A percentile compares a stretch with the other conserved stretches of the same genome.
Evolutionary conservation across 2,113 vertebrate genomes (phyloP).

Genomic region (Lophura nycthemera): DNA sequence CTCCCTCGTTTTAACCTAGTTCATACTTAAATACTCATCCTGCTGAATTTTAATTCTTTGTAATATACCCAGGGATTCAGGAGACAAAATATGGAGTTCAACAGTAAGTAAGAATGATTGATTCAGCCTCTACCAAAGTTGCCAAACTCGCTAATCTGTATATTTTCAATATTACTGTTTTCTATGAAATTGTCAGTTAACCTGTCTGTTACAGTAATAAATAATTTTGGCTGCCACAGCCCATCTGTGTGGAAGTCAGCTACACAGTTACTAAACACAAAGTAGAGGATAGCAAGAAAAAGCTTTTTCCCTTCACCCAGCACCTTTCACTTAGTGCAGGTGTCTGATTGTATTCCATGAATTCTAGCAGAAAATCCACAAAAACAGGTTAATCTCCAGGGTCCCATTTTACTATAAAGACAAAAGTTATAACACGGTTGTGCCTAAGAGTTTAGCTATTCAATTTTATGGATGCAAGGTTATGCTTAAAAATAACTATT

Average conservation of each 20-base stretch:
- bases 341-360: background rate
- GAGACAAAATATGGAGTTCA: background rate
- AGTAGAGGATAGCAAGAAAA: background rate
- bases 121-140: slow-evolving; percentile 15
- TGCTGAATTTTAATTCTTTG: slow-evolving; percentile 43
- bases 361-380: background rate
- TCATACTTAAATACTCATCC: slow-evolving; percentile 26
- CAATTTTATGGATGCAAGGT: background rate
- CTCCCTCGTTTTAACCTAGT: slow-evolving; percentile 2
- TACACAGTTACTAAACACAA: background rate
- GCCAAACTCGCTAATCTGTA: slow-evolving; percentile 21
- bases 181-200: slow-evolving; percentile 28
- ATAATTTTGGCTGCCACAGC: background rate
- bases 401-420: background rate
- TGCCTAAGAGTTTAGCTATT: too few relatives aligned
- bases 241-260: slow-evolving; percentile 20
- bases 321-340: slow-evolving; percentile 5
- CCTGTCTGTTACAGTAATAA: slow-evolving; percentile 22
- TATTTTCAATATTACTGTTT: slow-evolving; percentile 42
- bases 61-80: background rate
- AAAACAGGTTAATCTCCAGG: slow-evolving; percentile 14
- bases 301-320: background rate
- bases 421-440: background rate
- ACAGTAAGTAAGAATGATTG: slow-evolving; percentile 25
- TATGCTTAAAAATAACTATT: background rate